Conservation (phyloP, 2,888 invertebrate species). For the Harpalus rubripes region DNA sequence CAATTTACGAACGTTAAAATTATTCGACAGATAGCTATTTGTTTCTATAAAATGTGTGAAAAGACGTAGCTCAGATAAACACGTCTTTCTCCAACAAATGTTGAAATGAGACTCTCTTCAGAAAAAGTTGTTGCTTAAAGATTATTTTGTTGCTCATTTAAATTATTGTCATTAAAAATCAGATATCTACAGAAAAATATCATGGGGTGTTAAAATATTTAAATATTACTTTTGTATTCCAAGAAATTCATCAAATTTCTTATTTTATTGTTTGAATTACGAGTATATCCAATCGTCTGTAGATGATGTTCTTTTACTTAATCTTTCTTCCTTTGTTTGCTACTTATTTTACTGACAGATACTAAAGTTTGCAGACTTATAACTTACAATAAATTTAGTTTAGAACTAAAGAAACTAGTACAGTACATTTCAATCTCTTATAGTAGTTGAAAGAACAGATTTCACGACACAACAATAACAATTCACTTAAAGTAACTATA, state of each 20-base stretch:
- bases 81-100: too few relatives aligned
- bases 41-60: too few relatives aligned
- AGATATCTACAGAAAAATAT: too few relatives aligned
- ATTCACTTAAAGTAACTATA: conserved; percentile 30
- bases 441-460: conserved; percentile 7
- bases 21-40: too few relatives aligned
- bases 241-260: neutral
- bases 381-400: conserved; percentile 17
- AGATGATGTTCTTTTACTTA: neutral
- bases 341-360: neutral
- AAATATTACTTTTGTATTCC: too few relatives aligned
- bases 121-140: too few relatives aligned
- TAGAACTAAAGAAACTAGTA: neutral
- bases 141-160: too few relatives aligned
- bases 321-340: conserved; percentile 5
- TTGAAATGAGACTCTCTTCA: too few relatives aligned
- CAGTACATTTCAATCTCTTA: conserved; percentile 27
- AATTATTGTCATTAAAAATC: too few relatives aligned
- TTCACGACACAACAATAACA: conserved; percentile 27
- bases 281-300: neutral
- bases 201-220: too few relatives aligned
- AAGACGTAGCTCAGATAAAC: too few relatives aligned
- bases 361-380: neutral
- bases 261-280: neutral
- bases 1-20: too few relatives aligned